Percentiles rank a stretch among this genome's conserved stretches.
phyloP scores from a whole-genome alignment of 2,888 invertebrate species.

The Tanypteryx hageni region DNA sequence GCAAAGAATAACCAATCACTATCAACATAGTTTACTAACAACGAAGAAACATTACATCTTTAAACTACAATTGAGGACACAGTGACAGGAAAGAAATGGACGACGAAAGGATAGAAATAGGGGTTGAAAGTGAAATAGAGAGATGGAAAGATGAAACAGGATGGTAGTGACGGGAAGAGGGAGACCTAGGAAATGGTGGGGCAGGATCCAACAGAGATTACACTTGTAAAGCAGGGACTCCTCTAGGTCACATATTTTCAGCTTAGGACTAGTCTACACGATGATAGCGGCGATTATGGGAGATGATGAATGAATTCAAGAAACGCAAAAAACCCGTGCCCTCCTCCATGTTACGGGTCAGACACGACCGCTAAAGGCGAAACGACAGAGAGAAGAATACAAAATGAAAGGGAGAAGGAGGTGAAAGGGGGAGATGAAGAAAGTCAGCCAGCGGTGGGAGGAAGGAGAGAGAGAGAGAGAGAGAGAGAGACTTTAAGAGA shows the following conservation, averaged over 20 bases:
- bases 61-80: background rate
- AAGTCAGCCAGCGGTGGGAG: background rate
- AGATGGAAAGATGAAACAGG: background rate
- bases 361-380: background rate
- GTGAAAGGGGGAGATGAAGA: background rate
- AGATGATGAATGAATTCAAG: constrained; percentile 19
- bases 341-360: background rate
- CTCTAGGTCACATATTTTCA: background rate
- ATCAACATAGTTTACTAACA: background rate
- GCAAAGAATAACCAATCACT: background rate
- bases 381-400: background rate
- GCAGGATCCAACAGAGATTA: background rate
- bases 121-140: background rate
- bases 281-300: background rate
- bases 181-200: background rate
- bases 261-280: background rate
- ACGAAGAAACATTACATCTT: background rate
- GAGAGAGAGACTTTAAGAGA: background rate
- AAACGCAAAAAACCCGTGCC: background rate
- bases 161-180: background rate
- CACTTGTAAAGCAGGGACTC: background rate
- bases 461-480: background rate
- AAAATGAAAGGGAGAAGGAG: background rate
- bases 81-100: background rate
- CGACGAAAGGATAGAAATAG: background rate